Evolutionary conservation across 23 tunicate species (phyloP).

Genomic region (Ascidia mentula): DNA sequence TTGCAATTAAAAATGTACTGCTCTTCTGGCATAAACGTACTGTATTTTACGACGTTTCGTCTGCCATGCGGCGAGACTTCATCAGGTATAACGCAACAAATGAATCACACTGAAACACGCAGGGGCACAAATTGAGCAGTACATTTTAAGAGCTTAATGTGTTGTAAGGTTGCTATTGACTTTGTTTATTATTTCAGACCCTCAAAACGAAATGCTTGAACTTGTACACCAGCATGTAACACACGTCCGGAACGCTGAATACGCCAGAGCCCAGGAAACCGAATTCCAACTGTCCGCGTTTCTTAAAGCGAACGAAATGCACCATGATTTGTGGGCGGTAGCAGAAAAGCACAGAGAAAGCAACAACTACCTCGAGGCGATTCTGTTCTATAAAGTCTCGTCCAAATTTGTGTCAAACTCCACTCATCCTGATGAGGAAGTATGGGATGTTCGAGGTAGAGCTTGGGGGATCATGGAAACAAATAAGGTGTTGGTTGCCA

Average conservation of each 20-base stretch:
- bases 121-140: too few relatives aligned
- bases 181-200: too few relatives aligned
- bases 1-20: background rate
- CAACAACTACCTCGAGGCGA: background rate
- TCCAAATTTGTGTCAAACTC: background rate
- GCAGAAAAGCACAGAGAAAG: background rate
- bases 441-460: background rate
- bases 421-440: too few relatives aligned
- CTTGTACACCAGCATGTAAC: background rate
- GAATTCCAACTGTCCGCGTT: background rate
- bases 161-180: too few relatives aligned
- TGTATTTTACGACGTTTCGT: too few relatives aligned
- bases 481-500: background rate
- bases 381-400: background rate
- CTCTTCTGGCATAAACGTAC: too few relatives aligned
- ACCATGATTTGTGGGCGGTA: background rate
- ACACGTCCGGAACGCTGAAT: background rate
- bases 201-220: background rate
- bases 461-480: background rate
- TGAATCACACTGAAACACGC: too few relatives aligned
- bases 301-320: background rate
- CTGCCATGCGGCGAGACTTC: too few relatives aligned
- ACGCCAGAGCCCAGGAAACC: background rate
- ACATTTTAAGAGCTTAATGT: too few relatives aligned
- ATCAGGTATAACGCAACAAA: too few relatives aligned